Percentiles rank a stretch among this genome's conserved stretches.
phyloP scores from a whole-genome alignment of 2,888 invertebrate genomes.

The Drosophila mulleri region DNA sequence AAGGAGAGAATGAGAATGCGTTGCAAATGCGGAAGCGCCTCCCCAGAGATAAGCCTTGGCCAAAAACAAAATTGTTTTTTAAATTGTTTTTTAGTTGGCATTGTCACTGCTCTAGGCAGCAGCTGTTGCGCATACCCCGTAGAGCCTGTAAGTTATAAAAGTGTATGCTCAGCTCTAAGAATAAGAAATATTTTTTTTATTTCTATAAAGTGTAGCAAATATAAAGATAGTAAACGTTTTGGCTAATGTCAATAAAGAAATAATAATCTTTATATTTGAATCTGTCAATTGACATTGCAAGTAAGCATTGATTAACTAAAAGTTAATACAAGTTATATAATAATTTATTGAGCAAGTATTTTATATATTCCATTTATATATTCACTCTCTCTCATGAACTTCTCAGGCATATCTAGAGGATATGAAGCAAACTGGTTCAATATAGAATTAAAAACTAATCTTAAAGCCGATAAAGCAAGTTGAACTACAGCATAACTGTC shows the following conservation, averaged over 20 bases:
- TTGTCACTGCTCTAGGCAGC: conserved; percentile 47
- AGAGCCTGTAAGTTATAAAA: neutral
- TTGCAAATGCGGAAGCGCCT: conserved; percentile 74
- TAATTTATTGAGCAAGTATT: no score
- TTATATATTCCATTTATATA: no score
- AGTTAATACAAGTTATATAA: no score
- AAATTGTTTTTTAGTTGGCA: conserved; percentile 32
- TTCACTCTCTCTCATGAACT: neutral
- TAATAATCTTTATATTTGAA: no score
- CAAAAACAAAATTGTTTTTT: conserved; percentile 38
- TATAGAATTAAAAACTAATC: neutral
- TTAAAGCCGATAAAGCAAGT: neutral
- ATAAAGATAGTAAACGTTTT: no score
- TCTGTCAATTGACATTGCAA: no score
- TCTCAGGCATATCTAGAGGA: neutral
- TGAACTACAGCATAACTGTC: neutral
- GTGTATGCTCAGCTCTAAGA: neutral
- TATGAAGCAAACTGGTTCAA: neutral
- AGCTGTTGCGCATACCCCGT: conserved; percentile 20
- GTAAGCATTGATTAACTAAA: no score
- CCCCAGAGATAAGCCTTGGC: conserved; percentile 70
- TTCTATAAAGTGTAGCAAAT: neutral
- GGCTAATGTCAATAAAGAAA: no score
- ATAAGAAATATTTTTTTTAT: neutral
- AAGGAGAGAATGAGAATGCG: conserved; percentile 58